A percentile compares a stretch with the other conserved stretches of the same genome.
Conservation (phyloP, 2,113 vertebrate genomes). For the Eublepharis macularius region DNA sequence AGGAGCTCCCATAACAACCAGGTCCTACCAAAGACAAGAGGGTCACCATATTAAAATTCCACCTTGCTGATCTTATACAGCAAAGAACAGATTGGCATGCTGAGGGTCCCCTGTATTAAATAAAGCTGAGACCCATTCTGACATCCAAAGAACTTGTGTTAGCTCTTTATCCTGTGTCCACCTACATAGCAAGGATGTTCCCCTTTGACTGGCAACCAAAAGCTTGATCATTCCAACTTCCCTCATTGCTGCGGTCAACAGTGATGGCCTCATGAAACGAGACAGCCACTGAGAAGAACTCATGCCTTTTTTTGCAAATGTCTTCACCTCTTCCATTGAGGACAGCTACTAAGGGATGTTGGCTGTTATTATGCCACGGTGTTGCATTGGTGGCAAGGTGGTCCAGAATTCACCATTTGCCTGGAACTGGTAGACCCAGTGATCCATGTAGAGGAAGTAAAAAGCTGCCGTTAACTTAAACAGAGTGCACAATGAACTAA, state of each 20-base stretch:
- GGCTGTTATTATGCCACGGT: not conserved
- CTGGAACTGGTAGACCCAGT: not conserved
- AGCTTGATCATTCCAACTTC: not conserved
- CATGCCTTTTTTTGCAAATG: not conserved
- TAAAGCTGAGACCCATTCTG: too few species aligned
- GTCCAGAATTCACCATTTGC: not conserved
- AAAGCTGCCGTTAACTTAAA: not conserved
- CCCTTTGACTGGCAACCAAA: not conserved
- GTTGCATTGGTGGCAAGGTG: too few species aligned
- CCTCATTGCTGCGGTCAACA: not conserved
- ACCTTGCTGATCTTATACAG: too few species aligned
- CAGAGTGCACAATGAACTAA: not conserved
- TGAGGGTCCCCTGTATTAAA: too few species aligned
- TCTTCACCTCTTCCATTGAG: too few species aligned
- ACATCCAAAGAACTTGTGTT: too few species aligned
- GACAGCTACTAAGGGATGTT: not conserved
- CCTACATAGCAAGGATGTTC: not conserved
- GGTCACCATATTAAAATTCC: not conserved
- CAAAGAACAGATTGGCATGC: too few species aligned
- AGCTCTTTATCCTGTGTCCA: too few species aligned
- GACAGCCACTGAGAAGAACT: not conserved
- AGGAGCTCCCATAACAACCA: conserved; percentile 96
- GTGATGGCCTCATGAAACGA: not conserved
- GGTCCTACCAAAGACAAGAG: conserved; percentile 78
- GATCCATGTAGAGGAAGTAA: too few species aligned